Conservation (phyloP, 1,140 invertebrate genomes). For the Drusus annulatus region DNA sequence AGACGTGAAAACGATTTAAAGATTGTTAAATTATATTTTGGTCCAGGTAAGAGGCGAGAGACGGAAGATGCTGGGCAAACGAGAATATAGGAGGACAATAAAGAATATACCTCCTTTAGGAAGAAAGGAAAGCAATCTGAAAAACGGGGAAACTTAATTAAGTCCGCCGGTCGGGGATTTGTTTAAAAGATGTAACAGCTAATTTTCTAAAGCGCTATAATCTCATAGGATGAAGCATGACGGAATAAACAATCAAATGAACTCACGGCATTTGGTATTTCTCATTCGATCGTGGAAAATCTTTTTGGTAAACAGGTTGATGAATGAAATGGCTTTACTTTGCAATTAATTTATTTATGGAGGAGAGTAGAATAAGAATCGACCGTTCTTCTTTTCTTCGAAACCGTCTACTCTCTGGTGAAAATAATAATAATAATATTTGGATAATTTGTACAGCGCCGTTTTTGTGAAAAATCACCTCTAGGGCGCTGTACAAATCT, state of each 20-base stretch:
- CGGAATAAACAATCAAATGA: conserved; percentile 18
- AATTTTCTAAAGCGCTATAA: conserved; percentile 7
- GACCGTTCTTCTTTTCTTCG: too few relatives aligned
- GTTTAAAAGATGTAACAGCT: conserved; percentile 22
- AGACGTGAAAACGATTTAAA: conserved; percentile 27
- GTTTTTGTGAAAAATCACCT: too few relatives aligned
- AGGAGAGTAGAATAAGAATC: too few relatives aligned
- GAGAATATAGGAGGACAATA: background rate
- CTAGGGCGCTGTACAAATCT: too few relatives aligned
- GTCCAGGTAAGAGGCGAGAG: background rate
- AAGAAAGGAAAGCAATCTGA: conserved; percentile 25
- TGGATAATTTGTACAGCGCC: too few relatives aligned
- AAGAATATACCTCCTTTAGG: conserved; percentile 10
- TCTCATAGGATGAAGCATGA: conserved; percentile 20
- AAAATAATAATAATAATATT: too few relatives aligned
- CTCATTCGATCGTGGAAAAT: too few relatives aligned
- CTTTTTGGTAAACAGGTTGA: too few relatives aligned
- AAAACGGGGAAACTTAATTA: conserved; percentile 41
- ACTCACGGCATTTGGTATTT: too few relatives aligned
- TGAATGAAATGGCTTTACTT: too few relatives aligned
- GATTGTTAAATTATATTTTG: conserved; percentile 26
- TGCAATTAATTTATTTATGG: too few relatives aligned
- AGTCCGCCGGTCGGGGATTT: conserved; percentile 24
- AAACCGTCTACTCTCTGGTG: too few relatives aligned
- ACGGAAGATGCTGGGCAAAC: background rate